Conservation (phyloP, 2,113 vertebrate genomes). For the Psilopogon haemacephalus region DNA sequence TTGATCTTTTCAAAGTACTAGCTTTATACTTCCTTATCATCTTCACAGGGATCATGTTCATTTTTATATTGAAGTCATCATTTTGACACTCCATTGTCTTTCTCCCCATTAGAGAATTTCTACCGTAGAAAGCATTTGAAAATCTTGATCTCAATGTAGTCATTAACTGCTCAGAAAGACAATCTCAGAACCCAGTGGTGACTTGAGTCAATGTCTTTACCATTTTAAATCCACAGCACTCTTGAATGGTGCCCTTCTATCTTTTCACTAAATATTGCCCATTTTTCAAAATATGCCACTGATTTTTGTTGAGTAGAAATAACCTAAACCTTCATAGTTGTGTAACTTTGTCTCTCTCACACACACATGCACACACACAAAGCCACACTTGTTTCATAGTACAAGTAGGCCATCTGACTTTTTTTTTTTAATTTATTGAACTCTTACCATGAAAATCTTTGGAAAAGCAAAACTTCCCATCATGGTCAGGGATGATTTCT, state of each 20-base stretch:
- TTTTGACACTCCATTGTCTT: not conserved
- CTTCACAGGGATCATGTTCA: not conserved
- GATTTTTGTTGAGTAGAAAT: not conserved
- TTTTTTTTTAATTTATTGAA: not conserved
- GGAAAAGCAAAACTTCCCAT: not conserved
- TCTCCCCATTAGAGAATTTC: not conserved
- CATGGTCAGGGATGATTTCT: not conserved
- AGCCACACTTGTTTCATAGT: not conserved
- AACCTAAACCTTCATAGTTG: not conserved
- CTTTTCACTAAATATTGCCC: not conserved
- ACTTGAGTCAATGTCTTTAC: not conserved
- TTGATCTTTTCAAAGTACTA: conserved; percentile 6
- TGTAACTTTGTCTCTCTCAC: too few relatives aligned
- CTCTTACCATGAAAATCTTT: not conserved
- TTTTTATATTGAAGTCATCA: not conserved
- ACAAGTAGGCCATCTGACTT: not conserved
- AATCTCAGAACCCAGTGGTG: not conserved
- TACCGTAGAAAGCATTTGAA: not conserved
- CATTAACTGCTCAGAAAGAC: not conserved
- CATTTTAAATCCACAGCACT: not conserved
- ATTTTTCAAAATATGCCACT: not conserved
- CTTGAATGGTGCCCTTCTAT: not conserved
- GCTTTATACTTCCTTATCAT: not conserved
- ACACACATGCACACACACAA: not conserved
- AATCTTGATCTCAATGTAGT: not conserved